A percentile compares a stretch with the other conserved stretches of the same genome.
phyloP scores from a whole-genome alignment of 2,888 invertebrate genomes.

The Cephus rjabovi region DNA sequence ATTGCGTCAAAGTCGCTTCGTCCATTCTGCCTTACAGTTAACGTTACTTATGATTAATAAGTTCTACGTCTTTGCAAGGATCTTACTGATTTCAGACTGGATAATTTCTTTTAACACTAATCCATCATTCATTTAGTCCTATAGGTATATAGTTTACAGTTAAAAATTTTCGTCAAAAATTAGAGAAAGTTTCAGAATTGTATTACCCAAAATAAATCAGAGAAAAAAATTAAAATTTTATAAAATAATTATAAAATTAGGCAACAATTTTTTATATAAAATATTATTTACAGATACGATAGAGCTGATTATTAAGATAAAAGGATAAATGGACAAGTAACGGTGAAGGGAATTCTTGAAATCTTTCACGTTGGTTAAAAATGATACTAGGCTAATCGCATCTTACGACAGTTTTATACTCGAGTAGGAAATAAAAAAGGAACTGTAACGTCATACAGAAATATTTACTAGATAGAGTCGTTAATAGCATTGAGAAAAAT shows the following conservation, averaged over 20 bases:
- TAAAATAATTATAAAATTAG: neutral
- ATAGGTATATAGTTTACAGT: neutral
- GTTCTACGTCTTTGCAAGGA: neutral
- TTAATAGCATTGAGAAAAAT: neutral
- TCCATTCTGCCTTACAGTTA: neutral
- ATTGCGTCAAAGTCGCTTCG: neutral
- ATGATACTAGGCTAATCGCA: neutral
- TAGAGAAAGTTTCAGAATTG: neutral
- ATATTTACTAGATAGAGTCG: neutral
- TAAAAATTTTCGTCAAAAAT: neutral
- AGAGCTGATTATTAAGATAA: neutral
- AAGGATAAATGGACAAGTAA: neutral
- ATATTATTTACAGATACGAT: neutral
- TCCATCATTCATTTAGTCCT: neutral
- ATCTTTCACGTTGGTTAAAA: neutral
- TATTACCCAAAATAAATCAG: neutral
- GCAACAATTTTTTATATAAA: neutral
- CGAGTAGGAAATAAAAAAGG: neutral
- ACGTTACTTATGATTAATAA: neutral
- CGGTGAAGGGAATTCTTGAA: neutral
- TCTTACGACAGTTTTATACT: neutral
- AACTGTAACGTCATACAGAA: neutral
- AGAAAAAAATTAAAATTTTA: neutral
- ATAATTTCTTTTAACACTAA: neutral
- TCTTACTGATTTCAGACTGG: neutral